Evolutionary conservation across 2,113 vertebrate genomes (phyloP), one percentile per base, ranked within the genome.

Genomic region (Vulpes ferrilata): DNA sequence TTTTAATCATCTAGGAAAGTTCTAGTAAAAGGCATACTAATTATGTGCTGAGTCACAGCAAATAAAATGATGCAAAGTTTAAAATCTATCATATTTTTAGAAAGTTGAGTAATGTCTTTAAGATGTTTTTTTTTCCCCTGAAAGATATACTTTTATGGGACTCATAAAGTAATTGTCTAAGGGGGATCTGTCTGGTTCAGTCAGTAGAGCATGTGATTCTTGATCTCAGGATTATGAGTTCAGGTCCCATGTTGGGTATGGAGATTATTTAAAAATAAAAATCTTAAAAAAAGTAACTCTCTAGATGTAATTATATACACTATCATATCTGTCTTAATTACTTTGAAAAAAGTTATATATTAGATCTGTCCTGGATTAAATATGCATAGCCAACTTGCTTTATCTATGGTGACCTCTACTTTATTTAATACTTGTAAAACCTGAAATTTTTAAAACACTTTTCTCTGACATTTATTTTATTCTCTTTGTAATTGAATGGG

Each of bases 311-410:
- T 76, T 65, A 55, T 3, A 38, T 59, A 64, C 27, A 88, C 3
- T 16, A 35, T 38, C 64, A 35, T 8, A 53, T 64, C 12, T n/a
- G 5, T 53, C 65, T 32, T 74, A 83, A 83, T 13, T 38, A 64
- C 5, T 67, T 89, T 60, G 15, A 64, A 92, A 87, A 17, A 27
- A 8, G 10, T 25, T 69, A 48, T 84, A 22, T 59, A 73, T 79
- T 23, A 90, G 30, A 93, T 78, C n/a, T 71, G 8, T 38, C 35
- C 64, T 82, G 53, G 48, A 53, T 88, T 90, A 93, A 96, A 87
- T 27, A 59, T 12, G 20, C 11, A 43, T 35, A 27, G 17, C 25
- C 69, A 83, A 53, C 3, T 35, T 88, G 9, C 12, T 62, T 38
- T 92, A 43, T 59, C 5, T 3, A 35, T 35, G 2, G 38, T 67